Percentiles rank a stretch among this genome's conserved stretches.
phyloP scores from a whole-genome alignment of 1,140 invertebrate genomes.

The Nasonia longicornis region DNA sequence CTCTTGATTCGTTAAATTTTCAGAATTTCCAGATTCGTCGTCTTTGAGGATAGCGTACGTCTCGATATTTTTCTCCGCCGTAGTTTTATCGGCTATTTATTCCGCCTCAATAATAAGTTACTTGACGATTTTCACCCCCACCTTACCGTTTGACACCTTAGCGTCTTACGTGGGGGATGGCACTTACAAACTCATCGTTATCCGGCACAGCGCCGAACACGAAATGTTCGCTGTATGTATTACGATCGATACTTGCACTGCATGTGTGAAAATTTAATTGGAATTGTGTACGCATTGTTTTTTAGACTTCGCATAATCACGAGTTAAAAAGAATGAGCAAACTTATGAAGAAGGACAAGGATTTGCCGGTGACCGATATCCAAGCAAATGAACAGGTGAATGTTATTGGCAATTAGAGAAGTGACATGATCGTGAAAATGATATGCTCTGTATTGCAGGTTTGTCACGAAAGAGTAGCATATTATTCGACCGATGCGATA shows the following conservation, averaged over 20 bases:
- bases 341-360: conserved; percentile 36
- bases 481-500: conserved; percentile 32
- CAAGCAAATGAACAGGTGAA: conserved; percentile 37
- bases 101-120: conserved; percentile 56
- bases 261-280: neutral
- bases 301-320: conserved; percentile 33
- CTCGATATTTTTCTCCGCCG: conserved; percentile 51
- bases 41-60: conserved; percentile 54
- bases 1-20: neutral
- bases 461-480: conserved; percentile 32
- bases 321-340: conserved; percentile 23
- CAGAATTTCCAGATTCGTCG: conserved; percentile 50
- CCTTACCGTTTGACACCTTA: conserved; percentile 49
- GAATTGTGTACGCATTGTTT: neutral
- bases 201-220: conserved; percentile 44
- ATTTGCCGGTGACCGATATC: conserved; percentile 1
- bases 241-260: neutral
- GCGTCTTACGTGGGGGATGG: conserved; percentile 49
- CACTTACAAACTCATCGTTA: conserved; percentile 47
- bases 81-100: conserved; percentile 52
- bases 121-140: conserved; percentile 39
- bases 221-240: conserved; percentile 51
- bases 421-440: neutral
- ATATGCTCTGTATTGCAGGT: conserved; percentile 1
- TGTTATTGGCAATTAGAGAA: neutral